Conservation (phyloP, 2,888 invertebrate species). For the Nomada flava region DNA sequence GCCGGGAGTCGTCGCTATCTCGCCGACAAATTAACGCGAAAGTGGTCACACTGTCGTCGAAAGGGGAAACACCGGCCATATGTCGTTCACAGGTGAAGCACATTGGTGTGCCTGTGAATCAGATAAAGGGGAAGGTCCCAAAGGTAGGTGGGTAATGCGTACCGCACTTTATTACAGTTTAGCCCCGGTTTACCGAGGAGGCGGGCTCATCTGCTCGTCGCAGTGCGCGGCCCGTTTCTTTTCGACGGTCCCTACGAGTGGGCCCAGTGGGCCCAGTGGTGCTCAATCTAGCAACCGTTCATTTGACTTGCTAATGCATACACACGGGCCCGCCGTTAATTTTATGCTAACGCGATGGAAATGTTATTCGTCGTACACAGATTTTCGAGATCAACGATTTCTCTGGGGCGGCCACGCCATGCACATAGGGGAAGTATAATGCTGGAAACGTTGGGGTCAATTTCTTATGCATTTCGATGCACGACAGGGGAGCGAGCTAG, state of each 20-base stretch:
- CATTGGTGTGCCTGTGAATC: constrained; percentile 65
- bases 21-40: constrained; percentile 71
- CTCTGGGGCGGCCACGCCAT: constrained; percentile 43
- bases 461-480: constrained; percentile 14
- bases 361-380: constrained; percentile 77
- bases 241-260: constrained; percentile 8
- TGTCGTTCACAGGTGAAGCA: constrained; percentile 79
- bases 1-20: constrained; percentile 47
- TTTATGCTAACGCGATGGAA: constrained; percentile 81
- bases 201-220: constrained; percentile 44
- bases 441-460: constrained; percentile 16
- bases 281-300: constrained; percentile 66
- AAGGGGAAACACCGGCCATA: constrained; percentile 70
- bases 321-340: constrained; percentile 73
- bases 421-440: constrained; percentile 23
- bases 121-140: constrained; percentile 69
- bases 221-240: constrained; percentile 36
- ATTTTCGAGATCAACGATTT: constrained; percentile 77
- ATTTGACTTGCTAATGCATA: constrained; percentile 81
- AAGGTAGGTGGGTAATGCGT: constrained; percentile 59
- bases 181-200: constrained; percentile 64
- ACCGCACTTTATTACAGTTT: constrained; percentile 70
- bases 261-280: constrained; percentile 59
- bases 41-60: constrained; percentile 64
- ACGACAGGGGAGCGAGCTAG: constrained; percentile 20